Conservation (phyloP, 2,888 invertebrate species). For the Agriopis aurantiaria region DNA sequence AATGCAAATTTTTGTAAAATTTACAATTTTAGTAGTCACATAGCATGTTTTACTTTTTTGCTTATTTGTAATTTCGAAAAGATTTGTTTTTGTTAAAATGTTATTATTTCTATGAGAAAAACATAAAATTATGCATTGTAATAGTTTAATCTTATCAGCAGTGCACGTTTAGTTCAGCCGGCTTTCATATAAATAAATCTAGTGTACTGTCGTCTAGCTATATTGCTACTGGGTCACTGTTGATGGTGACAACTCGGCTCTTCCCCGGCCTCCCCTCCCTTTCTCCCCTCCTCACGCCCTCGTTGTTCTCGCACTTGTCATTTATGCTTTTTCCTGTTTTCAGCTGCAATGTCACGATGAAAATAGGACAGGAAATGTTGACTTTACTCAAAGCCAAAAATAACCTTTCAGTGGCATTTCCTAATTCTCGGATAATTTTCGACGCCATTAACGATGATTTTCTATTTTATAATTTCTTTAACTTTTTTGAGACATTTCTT, state of each 20-base stretch:
- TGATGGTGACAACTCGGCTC: slow-evolving; percentile 56
- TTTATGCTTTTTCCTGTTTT: slow-evolving; percentile 37
- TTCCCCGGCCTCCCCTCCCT: slow-evolving; percentile 31
- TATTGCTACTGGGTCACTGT: slow-evolving; percentile 55
- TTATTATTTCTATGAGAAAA: too few species aligned
- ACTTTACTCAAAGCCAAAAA: slow-evolving; percentile 24
- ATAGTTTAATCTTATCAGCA: neutral
- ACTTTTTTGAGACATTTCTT: neutral
- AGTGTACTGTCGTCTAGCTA: slow-evolving; percentile 5
- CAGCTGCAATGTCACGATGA: slow-evolving; percentile 27
- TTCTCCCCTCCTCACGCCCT: slow-evolving; percentile 34
- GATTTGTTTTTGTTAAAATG: too few species aligned
- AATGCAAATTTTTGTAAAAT: too few species aligned
- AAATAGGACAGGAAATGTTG: slow-evolving; percentile 29
- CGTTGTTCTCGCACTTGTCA: slow-evolving; percentile 45
- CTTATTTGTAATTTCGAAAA: too few species aligned
- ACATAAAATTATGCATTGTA: too few species aligned
- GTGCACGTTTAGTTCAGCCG: neutral
- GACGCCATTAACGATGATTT: slow-evolving; percentile 1
- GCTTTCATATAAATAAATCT: neutral
- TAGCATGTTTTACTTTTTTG: too few species aligned
- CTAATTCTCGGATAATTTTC: slow-evolving; percentile 8
- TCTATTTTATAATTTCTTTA: neutral
- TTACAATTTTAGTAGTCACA: too few species aligned
- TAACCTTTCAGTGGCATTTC: slow-evolving; percentile 14